phyloP scores from a whole-genome alignment of 2,888 invertebrate species.

The Amaurobius ferox region DNA sequence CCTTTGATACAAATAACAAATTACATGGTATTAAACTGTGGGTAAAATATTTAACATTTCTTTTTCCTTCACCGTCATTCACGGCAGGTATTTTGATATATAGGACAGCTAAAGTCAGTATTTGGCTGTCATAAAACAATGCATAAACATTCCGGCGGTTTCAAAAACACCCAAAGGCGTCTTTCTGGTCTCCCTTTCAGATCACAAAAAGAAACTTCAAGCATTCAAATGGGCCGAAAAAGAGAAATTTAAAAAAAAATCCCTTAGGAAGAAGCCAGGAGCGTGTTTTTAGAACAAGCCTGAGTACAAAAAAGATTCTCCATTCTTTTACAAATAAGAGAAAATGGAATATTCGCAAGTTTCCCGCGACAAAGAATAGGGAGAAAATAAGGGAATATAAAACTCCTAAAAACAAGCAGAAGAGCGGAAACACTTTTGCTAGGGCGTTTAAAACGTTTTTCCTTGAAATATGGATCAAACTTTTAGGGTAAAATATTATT shows the following conservation, averaged over 20 bases:
- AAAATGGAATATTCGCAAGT: conserved; percentile 66
- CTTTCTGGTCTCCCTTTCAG: conserved; percentile 40
- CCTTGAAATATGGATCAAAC: conserved; percentile 66
- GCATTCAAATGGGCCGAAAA: conserved; percentile 62
- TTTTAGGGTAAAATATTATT: conserved; percentile 66
- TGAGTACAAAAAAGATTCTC: conserved; percentile 5
- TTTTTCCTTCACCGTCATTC: too few relatives aligned
- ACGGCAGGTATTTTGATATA: not conserved
- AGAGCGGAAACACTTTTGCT: conserved; percentile 62
- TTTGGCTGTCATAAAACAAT: conserved; percentile 35
- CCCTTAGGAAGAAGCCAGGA: conserved; percentile 22
- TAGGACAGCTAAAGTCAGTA: conserved; percentile 22
- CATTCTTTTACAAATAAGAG: conserved; percentile 55
- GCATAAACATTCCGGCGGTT: conserved; percentile 46
- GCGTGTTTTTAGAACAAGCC: conserved; percentile 38
- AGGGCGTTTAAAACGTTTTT: conserved; percentile 64
- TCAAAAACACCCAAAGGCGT: conserved; percentile 58
- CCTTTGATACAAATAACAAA: too few relatives aligned
- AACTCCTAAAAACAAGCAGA: conserved; percentile 67
- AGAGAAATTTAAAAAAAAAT: conserved; percentile 28
- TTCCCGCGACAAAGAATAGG: conserved; percentile 51
- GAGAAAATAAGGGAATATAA: conserved; percentile 62
- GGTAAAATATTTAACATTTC: too few relatives aligned
- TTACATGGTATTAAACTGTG: too few relatives aligned
- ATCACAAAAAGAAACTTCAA: conserved; percentile 35